These are phyloP conservation scores for Eubasilissa regina DNA, from an alignment of 1,140 invertebrate genomes.

Conservation along the genomic window DNA sequence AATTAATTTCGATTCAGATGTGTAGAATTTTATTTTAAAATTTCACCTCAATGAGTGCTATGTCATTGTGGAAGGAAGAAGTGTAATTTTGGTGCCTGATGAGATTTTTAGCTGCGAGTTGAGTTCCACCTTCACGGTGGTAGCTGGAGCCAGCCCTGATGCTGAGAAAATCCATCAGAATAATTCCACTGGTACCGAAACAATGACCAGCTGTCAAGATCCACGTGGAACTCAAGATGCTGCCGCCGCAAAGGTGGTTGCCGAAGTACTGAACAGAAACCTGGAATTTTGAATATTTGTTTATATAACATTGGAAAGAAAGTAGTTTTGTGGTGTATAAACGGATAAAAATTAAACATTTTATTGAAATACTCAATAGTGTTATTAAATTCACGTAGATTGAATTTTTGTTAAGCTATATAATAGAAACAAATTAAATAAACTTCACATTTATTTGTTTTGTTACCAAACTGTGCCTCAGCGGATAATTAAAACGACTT, in stretches of 20 bases:
- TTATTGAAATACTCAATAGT: too few relatives aligned
- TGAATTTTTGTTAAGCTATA: too few relatives aligned
- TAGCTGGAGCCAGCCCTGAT: constrained; percentile 47
- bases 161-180: constrained; percentile 52
- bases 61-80: constrained; percentile 66
- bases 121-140: constrained; percentile 46
- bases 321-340: too few relatives aligned
- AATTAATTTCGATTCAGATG: too few relatives aligned
- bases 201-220: constrained; percentile 74
- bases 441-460: too few relatives aligned
- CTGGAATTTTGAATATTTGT: constrained; percentile 59
- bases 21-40: too few relatives aligned
- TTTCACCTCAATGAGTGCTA: constrained; percentile 68
- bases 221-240: constrained; percentile 66
- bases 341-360: too few relatives aligned
- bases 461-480: too few relatives aligned
- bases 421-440: too few relatives aligned
- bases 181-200: constrained; percentile 58
- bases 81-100: constrained; percentile 61
- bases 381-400: too few relatives aligned
- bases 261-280: constrained; percentile 63
- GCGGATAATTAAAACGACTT: too few relatives aligned
- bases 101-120: constrained; percentile 53
- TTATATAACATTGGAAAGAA: too few relatives aligned
- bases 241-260: constrained; percentile 65